phyloP scores from a whole-genome alignment of 1,140 invertebrate species.

The Cataglyphis hispanica region DNA sequence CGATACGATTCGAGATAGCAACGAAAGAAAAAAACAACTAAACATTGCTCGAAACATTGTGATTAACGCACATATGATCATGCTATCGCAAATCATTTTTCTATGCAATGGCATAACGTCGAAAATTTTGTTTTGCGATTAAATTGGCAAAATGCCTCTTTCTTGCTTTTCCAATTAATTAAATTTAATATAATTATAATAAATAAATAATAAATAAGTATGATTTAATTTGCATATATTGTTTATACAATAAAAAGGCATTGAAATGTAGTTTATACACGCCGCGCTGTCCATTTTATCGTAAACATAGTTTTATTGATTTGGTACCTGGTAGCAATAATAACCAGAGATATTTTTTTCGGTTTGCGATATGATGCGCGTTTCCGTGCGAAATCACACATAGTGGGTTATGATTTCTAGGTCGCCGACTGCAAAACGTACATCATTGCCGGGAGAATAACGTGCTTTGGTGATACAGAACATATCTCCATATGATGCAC shows the following conservation, averaged over 20 bases:
- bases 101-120: background rate
- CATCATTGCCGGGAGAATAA: conserved; percentile 40
- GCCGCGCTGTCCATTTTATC: background rate
- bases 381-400: conserved; percentile 45
- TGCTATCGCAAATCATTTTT: background rate
- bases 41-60: conserved; percentile 25
- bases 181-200: background rate
- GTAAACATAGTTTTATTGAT: conserved; percentile 20
- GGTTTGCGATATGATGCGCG: conserved; percentile 12
- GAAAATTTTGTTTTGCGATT: background rate
- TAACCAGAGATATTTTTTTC: conserved; percentile 20
- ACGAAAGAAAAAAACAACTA: conserved; percentile 67
- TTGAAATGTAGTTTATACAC: background rate
- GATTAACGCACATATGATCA: conserved; percentile 1
- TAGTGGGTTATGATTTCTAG: conserved; percentile 51
- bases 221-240: conserved; percentile 5
- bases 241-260: background rate
- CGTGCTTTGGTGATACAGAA: conserved; percentile 54
- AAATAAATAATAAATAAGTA: no score
- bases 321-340: conserved; percentile 11
- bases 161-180: background rate
- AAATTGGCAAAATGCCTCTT: background rate
- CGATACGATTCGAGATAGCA: background rate
- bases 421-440: conserved; percentile 46
- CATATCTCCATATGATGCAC: conserved; percentile 62